Conservation (phyloP, 30 jellyfish, hydroid and myxozoan genomes). For the Pseudorhiza aurosa region DNA sequence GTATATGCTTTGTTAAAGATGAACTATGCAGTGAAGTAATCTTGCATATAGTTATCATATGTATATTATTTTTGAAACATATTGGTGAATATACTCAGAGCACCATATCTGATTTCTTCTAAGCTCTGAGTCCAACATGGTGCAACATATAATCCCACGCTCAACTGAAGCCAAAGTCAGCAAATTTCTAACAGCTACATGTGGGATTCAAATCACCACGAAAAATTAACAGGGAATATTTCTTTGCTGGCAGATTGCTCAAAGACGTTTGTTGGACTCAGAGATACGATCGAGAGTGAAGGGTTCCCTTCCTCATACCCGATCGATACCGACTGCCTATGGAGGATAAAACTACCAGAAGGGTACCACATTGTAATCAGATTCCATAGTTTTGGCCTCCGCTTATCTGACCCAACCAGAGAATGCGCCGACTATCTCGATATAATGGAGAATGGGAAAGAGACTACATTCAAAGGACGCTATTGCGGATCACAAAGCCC, state of each 20-base stretch:
- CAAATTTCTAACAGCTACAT: no score
- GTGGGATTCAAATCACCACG: no score
- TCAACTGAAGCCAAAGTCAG: no score
- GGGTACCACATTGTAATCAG: constrained; percentile 70
- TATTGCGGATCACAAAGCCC: constrained; percentile 87
- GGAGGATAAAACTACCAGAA: constrained; percentile 66
- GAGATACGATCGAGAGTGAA: constrained; percentile 73
- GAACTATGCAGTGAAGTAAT: no score
- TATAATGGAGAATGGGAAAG: constrained; percentile 61
- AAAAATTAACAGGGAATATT: no score
- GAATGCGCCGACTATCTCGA: constrained; percentile 91
- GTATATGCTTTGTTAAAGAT: no score
- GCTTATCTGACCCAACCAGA: constrained; percentile 16
- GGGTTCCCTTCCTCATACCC: constrained; percentile 72
- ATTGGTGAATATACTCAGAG: no score
- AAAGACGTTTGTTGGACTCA: constrained; percentile 52
- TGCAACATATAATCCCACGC: no score
- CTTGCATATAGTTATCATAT: no score
- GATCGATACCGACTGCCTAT: constrained; percentile 74
- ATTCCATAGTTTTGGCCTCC: constrained; percentile 63
- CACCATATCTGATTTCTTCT: no score
- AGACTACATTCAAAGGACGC: constrained; percentile 69
- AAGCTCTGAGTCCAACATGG: no score
- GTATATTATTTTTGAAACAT: no score
- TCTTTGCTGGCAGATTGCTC: constrained; percentile 93